Base-by-base conservation (phyloP, 2,888 invertebrate species). In the Tridacna crocea region DNA sequence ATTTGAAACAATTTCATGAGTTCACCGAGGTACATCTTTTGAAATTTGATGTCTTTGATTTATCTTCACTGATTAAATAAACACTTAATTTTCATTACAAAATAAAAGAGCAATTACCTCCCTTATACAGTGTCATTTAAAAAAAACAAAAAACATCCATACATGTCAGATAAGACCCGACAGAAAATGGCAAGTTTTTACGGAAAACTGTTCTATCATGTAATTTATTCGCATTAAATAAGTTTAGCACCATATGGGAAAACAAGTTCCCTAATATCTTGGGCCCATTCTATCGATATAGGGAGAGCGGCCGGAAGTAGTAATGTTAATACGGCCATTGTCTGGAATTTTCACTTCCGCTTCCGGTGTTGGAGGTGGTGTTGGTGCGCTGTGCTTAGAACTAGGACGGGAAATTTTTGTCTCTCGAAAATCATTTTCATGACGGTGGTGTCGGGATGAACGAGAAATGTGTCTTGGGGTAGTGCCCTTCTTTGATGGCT, bases 281-380 rank as follows among this genome's bases (percentile, higher is more conserved):
- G 15, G 46, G 4, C 66, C 46, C 0, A 0, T 15, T 27, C 72
- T 24, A 58, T 72, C 55, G 24, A 22, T 22, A n/a, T 74, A 60
- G 12, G 74, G 61, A 6, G 74, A 60, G 1, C 36, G 26, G 8
- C 61, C 60, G 10, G 36, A 46, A 17, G 74, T 74, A 0, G 74
- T 74, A 10, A 74, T 46, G 46, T 61, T 61, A 4, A 74, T 47
- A n/a, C 74, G 51, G 51, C 22, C 72, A n/a, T 36, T 60, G 36
- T 61, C 36, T 22, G 60, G 63, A 47, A 74, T 47, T 61, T 47
- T 24, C 17, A 19, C 46, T 13, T 55, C 72, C 24, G 60, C 46
- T 47, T 61, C 74, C 47, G 74, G 60, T 61, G 61, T 36, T n/a
- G 74, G 61, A 24, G 61, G 60, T n/a, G 47, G 60, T 11, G 47